Evolutionary conservation across 2,888 invertebrate species (phyloP).

Genomic region (Cosmopolites sordidus): DNA sequence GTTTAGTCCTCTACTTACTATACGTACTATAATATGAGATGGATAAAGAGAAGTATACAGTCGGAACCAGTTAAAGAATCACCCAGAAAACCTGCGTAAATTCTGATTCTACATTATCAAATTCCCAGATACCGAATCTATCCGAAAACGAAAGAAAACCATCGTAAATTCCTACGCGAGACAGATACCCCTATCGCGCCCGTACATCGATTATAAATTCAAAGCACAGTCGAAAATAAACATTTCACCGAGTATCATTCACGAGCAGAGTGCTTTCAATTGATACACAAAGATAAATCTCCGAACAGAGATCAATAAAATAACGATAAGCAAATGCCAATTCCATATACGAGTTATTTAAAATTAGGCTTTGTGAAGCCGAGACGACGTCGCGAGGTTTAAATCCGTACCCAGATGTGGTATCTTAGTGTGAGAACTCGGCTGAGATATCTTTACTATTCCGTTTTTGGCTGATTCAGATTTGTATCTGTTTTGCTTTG

Average conservation of each 20-base stretch:
- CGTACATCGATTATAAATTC: constrained; percentile 24
- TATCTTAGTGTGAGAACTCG: constrained; percentile 34
- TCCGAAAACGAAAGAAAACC: neutral
- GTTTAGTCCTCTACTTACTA: too few species aligned
- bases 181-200: neutral
- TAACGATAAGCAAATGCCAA: constrained; percentile 36
- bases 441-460: constrained; percentile 22
- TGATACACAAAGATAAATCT: constrained; percentile 34
- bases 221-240: constrained; percentile 24
- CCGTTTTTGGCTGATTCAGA: constrained; percentile 21
- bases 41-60: too few species aligned
- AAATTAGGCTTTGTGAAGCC: constrained; percentile 30
- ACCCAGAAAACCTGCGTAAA: too few species aligned
- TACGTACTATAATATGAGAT: too few species aligned
- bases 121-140: too few species aligned
- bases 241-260: constrained; percentile 23
- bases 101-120: too few species aligned
- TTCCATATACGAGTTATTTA: constrained; percentile 33
- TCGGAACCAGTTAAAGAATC: too few species aligned
- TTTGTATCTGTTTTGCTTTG: constrained; percentile 19
- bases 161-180: neutral
- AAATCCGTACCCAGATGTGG: constrained; percentile 30
- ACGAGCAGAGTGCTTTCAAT: constrained; percentile 20
- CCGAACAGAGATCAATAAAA: constrained; percentile 33
- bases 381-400: constrained; percentile 12